Percentiles rank a stretch among this genome's conserved stretches.
These are phyloP conservation scores for Phoxinus dragarum DNA, from an alignment of 2,797 vertebrate genomes.

Conservation along the genomic window DNA sequence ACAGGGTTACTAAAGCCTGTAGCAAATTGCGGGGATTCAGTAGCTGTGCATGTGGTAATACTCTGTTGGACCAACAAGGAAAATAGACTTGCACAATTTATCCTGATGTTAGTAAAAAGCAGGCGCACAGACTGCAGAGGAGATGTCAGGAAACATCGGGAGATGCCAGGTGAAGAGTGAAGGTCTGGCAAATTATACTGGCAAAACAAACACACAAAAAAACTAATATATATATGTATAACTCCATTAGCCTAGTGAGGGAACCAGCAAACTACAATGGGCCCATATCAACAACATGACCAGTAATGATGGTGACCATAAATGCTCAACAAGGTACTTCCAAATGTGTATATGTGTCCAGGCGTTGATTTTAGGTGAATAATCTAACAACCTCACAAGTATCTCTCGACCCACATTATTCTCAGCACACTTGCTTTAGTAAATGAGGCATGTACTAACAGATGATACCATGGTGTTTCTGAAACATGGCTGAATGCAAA, in stretches of 20 bases:
- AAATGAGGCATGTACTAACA: background rate
- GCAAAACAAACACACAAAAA: background rate
- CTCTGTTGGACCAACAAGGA: background rate
- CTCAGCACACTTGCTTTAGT: background rate
- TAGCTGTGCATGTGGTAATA: background rate
- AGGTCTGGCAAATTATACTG: no score
- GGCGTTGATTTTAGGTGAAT: background rate
- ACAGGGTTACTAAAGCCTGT: background rate
- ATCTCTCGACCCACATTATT: background rate
- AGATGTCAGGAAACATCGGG: background rate
- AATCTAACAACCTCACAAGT: background rate
- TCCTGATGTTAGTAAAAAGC: constrained; percentile 15
- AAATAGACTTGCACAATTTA: background rate
- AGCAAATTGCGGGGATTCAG: background rate
- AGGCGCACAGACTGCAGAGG: background rate
- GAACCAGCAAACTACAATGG: no score
- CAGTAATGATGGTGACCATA: no score
- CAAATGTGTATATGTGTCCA: background rate
- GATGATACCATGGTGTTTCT: background rate
- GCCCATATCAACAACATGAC: no score
- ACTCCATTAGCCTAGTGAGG: no score
- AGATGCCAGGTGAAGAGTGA: background rate
- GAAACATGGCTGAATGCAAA: background rate
- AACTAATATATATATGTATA: no score
- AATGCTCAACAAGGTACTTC: background rate